A percentile compares a stretch with the other conserved stretches of the same genome.
Conservation (phyloP, 2,888 invertebrate species). For the Mamestra brassicae region DNA sequence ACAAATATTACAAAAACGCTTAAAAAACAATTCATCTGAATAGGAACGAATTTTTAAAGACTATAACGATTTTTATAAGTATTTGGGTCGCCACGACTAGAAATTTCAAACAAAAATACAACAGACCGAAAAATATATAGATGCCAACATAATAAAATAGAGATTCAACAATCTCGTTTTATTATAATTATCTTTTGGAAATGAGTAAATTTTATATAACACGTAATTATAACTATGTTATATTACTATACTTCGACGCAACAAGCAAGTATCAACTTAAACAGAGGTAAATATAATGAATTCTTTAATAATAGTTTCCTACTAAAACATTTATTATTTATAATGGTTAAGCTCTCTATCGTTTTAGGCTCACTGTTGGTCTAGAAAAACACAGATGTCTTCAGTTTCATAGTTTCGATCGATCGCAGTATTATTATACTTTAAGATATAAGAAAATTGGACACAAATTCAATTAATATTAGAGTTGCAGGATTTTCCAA, state of each 20-base stretch:
- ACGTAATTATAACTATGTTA: constrained; percentile 83
- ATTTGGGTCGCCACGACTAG: constrained; percentile 89
- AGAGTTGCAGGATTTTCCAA: constrained; percentile 77
- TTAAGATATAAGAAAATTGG: constrained; percentile 37
- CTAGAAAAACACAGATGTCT: constrained; percentile 84
- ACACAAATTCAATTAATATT: constrained; percentile 65
- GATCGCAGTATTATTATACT: constrained; percentile 30
- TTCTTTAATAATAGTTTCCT: constrained; percentile 85
- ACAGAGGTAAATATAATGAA: constrained; percentile 88
- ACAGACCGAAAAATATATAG: constrained; percentile 74
- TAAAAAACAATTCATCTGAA: constrained; percentile 72
- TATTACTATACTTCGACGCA: constrained; percentile 81
- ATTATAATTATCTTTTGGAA: constrained; percentile 69
- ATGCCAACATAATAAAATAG: constrained; percentile 78
- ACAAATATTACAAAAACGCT: constrained; percentile 73
- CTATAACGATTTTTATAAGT: constrained; percentile 80
- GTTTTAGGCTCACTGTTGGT: constrained; percentile 87
- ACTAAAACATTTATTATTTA: constrained; percentile 88
- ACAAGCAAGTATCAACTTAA: constrained; percentile 89
- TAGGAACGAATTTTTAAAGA: constrained; percentile 85
- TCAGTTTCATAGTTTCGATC: constrained; percentile 61
- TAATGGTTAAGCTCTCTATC: constrained; percentile 89
- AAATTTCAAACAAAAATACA: constrained; percentile 80
- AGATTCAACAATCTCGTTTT: constrained; percentile 74
- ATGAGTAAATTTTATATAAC: constrained; percentile 77